These are phyloP conservation scores for Bombus huntii DNA, from an alignment of 1,140 invertebrate genomes.

Conservation along the genomic window DNA sequence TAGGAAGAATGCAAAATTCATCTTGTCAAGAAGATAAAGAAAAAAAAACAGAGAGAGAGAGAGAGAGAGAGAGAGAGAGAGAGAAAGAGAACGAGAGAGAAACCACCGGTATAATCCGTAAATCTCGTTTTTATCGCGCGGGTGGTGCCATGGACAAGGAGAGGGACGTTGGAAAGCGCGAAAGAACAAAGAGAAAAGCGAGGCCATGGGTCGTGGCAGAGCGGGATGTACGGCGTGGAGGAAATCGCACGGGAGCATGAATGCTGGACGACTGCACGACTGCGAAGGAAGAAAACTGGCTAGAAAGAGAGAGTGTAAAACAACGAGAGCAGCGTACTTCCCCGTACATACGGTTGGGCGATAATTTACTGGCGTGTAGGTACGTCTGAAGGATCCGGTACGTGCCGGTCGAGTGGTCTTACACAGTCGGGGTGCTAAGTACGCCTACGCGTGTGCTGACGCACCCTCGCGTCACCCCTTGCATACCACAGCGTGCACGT, in stretches of 20 bases:
- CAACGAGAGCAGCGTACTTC: conserved; percentile 36
- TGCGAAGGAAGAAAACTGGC: neutral
- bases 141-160: too few species aligned
- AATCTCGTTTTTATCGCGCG: conserved; percentile 43
- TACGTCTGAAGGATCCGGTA: conserved; percentile 73
- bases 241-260: neutral
- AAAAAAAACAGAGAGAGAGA: neutral
- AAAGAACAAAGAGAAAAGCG: conserved; percentile 44
- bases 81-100: too few species aligned
- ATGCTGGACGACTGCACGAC: neutral
- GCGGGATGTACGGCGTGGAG: neutral
- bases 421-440: conserved; percentile 67
- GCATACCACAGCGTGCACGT: conserved; percentile 29
- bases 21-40: neutral
- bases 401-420: conserved; percentile 67
- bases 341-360: conserved; percentile 43
- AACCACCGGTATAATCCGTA: conserved; percentile 35
- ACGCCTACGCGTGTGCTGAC: conserved; percentile 65
- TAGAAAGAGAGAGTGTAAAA: conserved; percentile 42
- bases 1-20: conserved; percentile 14
- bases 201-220: neutral
- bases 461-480: conserved; percentile 16
- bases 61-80: too few species aligned
- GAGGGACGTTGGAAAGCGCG: conserved; percentile 4
- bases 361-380: conserved; percentile 58